Evolutionary conservation across 2,888 invertebrate species (phyloP).

Genomic region (Blera fallax): DNA sequence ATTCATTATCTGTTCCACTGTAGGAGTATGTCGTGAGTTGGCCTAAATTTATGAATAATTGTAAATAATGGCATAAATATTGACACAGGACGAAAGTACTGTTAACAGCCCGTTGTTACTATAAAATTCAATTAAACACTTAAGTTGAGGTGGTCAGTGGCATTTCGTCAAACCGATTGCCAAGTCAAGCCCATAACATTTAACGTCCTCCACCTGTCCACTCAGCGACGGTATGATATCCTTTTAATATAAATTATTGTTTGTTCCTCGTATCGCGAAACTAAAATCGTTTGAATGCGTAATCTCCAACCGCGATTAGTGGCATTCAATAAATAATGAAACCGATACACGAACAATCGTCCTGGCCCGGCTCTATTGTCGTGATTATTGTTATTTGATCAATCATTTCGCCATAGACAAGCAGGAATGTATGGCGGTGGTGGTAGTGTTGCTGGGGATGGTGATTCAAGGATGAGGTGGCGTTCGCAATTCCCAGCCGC

Average conservation of each 20-base stretch:
- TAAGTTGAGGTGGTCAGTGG: not conserved
- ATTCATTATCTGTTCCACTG: no score
- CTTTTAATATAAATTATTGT: conserved; percentile 22
- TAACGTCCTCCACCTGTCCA: not conserved
- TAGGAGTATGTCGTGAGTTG: no score
- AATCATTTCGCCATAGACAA: conserved; percentile 67
- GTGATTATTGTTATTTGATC: conserved; percentile 71
- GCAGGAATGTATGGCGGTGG: conserved; percentile 7
- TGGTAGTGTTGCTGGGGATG: conserved; percentile 2
- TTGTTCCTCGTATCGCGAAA: conserved; percentile 4
- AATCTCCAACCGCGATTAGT: conserved; percentile 64
- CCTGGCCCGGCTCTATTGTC: conserved; percentile 51
- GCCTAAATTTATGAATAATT: not conserved
- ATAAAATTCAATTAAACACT: not conserved
- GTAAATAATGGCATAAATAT: not conserved
- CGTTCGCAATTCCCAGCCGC: conserved; percentile 41
- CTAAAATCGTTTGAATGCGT: conserved; percentile 56
- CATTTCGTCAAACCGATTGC: not conserved
- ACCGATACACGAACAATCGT: conserved; percentile 66
- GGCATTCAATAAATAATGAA: conserved; percentile 70
- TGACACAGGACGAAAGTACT: no score
- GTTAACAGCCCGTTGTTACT: not conserved
- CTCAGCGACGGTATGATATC: not conserved
- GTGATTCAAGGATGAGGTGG: conserved; percentile 44
- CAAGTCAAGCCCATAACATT: not conserved